Evolutionary conservation across 2,888 invertebrate species (phyloP).

Genomic region (Andrena praecox): DNA sequence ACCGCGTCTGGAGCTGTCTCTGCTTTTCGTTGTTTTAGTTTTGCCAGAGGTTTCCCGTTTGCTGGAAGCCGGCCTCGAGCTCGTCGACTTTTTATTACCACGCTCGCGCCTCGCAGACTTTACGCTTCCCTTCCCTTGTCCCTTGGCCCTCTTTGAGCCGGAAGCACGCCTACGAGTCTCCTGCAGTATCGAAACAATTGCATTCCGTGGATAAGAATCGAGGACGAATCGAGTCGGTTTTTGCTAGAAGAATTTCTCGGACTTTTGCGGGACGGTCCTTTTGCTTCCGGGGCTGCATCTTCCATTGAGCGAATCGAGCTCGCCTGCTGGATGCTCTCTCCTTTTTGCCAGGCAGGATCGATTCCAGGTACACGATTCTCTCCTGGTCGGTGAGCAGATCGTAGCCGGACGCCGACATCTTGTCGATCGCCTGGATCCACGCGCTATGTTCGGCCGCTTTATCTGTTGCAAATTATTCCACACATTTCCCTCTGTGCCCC

Average conservation of each 20-base stretch:
- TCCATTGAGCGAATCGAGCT: conserved; percentile 56
- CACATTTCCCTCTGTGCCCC: conserved; percentile 10
- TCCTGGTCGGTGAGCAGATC: conserved; percentile 73
- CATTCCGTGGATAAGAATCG: not conserved
- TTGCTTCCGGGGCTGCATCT: conserved; percentile 48
- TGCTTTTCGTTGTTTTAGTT: conserved; percentile 45
- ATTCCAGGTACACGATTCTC: conserved; percentile 68
- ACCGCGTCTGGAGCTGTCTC: conserved; percentile 47
- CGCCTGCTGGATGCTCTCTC: conserved; percentile 63
- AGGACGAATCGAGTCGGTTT: not conserved
- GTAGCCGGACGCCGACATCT: conserved; percentile 75
- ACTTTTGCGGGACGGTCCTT: conserved; percentile 15
- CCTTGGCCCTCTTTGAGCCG: conserved; percentile 5
- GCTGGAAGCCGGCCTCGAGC: conserved; percentile 21
- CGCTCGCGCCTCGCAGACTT: conserved; percentile 6
- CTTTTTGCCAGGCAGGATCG: conserved; percentile 64
- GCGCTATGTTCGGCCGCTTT: conserved; percentile 29
- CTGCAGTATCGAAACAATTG: conserved; percentile 16
- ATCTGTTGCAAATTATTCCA: conserved; percentile 43
- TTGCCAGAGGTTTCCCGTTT: conserved; percentile 47
- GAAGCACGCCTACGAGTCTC: not conserved
- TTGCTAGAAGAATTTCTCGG: no score
- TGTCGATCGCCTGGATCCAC: conserved; percentile 66
- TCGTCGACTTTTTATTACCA: conserved; percentile 42
- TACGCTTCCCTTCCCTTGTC: not conserved